A percentile compares a stretch with the other conserved stretches of the same genome.
These are phyloP conservation scores for Molossus alvarezi DNA, from an alignment of 2,797 vertebrate genomes.

Conservation along the genomic window DNA sequence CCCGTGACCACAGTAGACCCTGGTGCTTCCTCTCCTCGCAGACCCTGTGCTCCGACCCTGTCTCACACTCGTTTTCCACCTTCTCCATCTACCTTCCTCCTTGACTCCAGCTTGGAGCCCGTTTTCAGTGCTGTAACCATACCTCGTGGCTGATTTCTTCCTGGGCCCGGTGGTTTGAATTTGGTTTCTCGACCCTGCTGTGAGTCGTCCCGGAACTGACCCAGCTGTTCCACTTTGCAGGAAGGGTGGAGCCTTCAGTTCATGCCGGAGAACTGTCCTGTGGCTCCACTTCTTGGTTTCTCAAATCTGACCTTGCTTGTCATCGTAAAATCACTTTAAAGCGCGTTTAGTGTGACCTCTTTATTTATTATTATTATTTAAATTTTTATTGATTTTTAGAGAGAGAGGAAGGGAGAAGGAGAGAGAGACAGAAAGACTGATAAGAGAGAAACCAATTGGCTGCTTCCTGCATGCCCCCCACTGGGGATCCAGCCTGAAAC, in stretches of 20 bases:
- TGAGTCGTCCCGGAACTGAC: neutral
- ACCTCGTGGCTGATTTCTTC: neutral
- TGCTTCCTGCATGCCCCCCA: too few species aligned
- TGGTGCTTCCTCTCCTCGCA: neutral
- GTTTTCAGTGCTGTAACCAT: neutral
- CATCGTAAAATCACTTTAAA: neutral
- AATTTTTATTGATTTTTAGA: too few species aligned
- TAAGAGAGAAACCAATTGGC: too few species aligned
- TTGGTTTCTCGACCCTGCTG: neutral
- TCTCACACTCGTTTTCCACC: neutral
- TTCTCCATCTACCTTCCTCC: neutral
- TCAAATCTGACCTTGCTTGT: conserved; percentile 34
- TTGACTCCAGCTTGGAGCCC: neutral
- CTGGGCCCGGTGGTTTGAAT: neutral
- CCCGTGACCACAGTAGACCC: neutral
- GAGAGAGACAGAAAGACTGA: too few species aligned
- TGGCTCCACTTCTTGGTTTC: neutral
- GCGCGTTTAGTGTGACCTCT: too few species aligned
- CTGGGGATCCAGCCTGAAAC: too few species aligned
- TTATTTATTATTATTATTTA: too few species aligned
- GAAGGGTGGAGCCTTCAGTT: neutral
- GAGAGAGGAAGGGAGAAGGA: too few species aligned
- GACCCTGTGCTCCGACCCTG: neutral
- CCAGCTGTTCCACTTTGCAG: neutral
- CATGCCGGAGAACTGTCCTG: neutral